Percentiles rank a stretch among this genome's conserved stretches.
Conservation (phyloP, 2,113 vertebrate species). For the Megaptera novaeangliae region DNA sequence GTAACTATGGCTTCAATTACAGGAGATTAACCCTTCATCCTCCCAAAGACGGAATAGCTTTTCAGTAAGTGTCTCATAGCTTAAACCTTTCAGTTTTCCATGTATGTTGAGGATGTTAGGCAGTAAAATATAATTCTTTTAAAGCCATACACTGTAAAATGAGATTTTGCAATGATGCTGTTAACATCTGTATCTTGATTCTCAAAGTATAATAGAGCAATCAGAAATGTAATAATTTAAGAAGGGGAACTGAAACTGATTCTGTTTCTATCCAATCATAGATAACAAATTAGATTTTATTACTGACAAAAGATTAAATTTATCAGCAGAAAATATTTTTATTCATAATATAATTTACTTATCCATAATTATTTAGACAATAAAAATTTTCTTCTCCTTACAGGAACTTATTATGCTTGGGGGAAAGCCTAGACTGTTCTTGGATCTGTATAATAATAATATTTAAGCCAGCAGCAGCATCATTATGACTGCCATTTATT, state of each 20-base stretch:
- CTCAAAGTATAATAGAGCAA: background rate
- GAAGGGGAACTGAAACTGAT: background rate
- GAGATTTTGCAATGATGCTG: background rate
- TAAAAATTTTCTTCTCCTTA: background rate
- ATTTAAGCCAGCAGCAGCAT: background rate
- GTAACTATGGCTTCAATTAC: background rate
- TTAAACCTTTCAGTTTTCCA: background rate
- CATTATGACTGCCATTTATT: background rate
- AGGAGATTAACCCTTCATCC: background rate
- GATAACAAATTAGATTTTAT: background rate
- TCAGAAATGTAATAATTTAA: background rate
- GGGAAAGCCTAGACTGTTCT: background rate
- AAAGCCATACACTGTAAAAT: background rate
- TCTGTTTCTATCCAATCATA: background rate
- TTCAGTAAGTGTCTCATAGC: background rate
- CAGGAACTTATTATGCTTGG: background rate
- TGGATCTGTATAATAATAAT: background rate
- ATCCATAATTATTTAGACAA: conserved; percentile 14
- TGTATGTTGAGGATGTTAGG: background rate
- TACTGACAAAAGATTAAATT: background rate
- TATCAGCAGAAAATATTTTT: background rate
- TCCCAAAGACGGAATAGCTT: background rate
- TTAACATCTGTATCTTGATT: background rate
- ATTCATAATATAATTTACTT: background rate
- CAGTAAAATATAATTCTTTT: background rate